Conservation (phyloP, 2,113 vertebrate genomes). For the Hyperopisus bebe region DNA sequence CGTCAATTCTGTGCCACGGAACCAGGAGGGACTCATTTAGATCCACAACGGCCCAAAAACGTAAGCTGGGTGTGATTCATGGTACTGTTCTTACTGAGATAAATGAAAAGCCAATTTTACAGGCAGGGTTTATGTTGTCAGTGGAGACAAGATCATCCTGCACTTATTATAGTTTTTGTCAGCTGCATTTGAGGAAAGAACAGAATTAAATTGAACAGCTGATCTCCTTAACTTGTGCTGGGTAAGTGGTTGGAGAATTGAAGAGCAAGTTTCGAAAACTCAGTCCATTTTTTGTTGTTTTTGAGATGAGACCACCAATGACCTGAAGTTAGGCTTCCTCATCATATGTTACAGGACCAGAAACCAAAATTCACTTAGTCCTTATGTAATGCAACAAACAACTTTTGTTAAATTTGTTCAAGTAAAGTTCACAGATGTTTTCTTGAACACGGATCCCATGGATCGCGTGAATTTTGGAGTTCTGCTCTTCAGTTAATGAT, state of each 20-base stretch:
- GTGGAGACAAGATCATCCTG: not conserved
- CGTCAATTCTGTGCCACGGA: constrained; percentile 25
- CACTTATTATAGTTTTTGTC: not conserved
- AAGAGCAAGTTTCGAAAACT: not conserved
- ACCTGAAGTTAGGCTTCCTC: not conserved
- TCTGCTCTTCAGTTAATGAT: not conserved
- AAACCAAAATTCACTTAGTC: not conserved
- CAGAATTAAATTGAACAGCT: not conserved
- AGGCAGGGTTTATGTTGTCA: not conserved
- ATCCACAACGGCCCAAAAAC: constrained; percentile 39
- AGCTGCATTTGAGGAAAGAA: not conserved
- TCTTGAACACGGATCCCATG: not conserved
- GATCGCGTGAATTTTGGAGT: not conserved
- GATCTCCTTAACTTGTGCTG: not conserved
- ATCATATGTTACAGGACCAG: not conserved
- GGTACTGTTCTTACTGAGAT: constrained; percentile 46
- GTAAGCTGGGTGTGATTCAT: constrained; percentile 57
- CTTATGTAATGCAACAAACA: not conserved
- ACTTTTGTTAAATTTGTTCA: not conserved
- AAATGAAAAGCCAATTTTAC: constrained; percentile 27
- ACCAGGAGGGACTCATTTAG: not conserved
- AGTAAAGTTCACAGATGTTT: not conserved
- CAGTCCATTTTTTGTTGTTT: not conserved
- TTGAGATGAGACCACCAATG: not conserved
- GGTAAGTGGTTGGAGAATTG: not conserved